Conservation (phyloP, 2,888 invertebrate genomes). For the Arrhopalites spinosus region DNA sequence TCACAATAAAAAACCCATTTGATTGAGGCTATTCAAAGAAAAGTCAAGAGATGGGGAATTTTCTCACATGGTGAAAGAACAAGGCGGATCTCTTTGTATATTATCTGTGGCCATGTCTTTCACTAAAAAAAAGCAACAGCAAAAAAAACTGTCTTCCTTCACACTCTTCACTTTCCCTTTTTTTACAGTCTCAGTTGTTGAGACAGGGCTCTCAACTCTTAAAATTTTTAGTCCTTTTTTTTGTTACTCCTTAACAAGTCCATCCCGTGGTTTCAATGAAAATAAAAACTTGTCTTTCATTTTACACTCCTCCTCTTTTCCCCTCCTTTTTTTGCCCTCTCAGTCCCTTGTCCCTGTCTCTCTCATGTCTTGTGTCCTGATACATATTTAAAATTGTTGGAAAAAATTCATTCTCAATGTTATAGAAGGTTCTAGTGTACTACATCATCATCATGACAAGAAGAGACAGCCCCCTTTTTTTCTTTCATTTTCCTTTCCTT, state of each 20-base stretch:
- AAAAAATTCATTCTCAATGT: not conserved
- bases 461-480: not conserved
- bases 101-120: not conserved
- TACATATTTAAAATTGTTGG: not conserved
- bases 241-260: not conserved
- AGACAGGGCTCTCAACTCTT: too few relatives aligned
- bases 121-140: not conserved
- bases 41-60: conserved; percentile 2
- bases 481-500: not conserved
- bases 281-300: not conserved
- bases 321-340: not conserved
- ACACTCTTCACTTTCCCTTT: not conserved
- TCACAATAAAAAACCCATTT: conserved; percentile 26
- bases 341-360: not conserved
- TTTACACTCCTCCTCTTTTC: not conserved
- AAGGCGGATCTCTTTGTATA: not conserved
- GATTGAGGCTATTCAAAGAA: conserved; percentile 20
- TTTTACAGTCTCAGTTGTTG: too few relatives aligned
- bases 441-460: not conserved
- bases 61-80: conserved; percentile 15
- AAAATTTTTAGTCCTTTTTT: too few relatives aligned
- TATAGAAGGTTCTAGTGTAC: too few relatives aligned
- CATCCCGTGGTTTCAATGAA: not conserved
- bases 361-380: not conserved
- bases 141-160: not conserved